Conservation (phyloP, 2,113 vertebrate species). For the Microtus richardsoni region DNA sequence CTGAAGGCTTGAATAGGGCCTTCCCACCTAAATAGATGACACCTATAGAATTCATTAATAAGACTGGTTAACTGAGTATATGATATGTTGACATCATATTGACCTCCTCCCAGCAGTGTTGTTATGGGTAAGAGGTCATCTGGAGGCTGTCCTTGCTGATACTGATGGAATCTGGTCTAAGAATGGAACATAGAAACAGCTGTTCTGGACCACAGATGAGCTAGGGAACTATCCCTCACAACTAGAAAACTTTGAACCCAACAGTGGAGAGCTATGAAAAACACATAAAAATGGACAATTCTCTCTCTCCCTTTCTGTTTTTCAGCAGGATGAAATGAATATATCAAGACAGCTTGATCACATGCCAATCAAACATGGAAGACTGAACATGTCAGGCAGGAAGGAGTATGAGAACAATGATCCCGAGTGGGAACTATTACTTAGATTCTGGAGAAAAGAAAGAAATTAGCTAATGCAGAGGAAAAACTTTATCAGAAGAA, state of each 20-base stretch:
- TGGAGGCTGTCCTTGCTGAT: neutral
- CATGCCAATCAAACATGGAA: neutral
- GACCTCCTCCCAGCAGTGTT: neutral
- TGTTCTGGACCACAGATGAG: neutral
- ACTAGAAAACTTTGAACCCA: neutral
- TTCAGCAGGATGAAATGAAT: neutral
- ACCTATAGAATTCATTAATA: neutral
- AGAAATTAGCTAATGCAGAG: neutral
- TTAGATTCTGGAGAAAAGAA: neutral
- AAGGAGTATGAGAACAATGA: neutral
- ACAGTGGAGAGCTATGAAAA: neutral
- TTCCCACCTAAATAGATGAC: neutral
- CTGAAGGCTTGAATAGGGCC: neutral
- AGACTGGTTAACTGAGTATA: conserved; percentile 6
- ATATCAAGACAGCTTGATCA: neutral
- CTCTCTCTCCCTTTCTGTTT: neutral
- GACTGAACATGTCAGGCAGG: neutral
- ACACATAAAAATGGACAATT: neutral
- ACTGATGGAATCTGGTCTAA: conserved; percentile 37
- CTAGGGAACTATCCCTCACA: neutral
- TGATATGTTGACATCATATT: neutral
- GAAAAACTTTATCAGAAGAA: conserved; percentile 15
- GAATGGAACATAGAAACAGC: neutral
- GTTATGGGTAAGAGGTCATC: neutral
- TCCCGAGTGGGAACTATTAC: neutral